These are phyloP conservation scores for Caenorhabditis parvicauda DNA, from an alignment of 2,888 invertebrate species.

Conservation along the genomic window DNA sequence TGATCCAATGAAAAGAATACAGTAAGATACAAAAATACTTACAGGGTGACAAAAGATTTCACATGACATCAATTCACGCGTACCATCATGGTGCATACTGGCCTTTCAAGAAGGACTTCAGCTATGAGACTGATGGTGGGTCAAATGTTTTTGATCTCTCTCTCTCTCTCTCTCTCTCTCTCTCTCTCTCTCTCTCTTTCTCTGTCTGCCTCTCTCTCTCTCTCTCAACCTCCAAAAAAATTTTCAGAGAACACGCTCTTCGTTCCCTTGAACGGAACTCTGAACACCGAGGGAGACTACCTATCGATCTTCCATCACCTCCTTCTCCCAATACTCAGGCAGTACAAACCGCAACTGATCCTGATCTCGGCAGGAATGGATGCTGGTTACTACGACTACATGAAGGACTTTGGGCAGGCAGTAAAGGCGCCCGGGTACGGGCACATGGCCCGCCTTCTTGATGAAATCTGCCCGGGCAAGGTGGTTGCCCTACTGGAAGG, in stretches of 20 bases:
- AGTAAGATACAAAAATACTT: too few species aligned
- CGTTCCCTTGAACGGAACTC: slow-evolving; percentile 86
- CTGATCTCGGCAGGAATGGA: slow-evolving; percentile 96
- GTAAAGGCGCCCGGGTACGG: slow-evolving; percentile 78
- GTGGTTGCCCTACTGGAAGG: slow-evolving; percentile 68
- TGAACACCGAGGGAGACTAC: slow-evolving; percentile 88
- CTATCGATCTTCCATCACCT: slow-evolving; percentile 83
- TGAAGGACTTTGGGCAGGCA: slow-evolving; percentile 79
- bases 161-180: too few species aligned
- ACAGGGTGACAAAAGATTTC: slow-evolving; percentile 26
- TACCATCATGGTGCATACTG: slow-evolving; percentile 46
- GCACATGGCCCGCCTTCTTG: slow-evolving; percentile 87
- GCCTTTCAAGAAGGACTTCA: slow-evolving; percentile 39
- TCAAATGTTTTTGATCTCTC: too few species aligned
- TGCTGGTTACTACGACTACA: slow-evolving; percentile 71
- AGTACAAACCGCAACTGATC: slow-evolving; percentile 68
- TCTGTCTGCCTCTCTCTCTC: too few species aligned
- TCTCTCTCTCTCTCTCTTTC: too few species aligned
- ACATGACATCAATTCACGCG: slow-evolving; percentile 41
- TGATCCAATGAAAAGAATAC: too few species aligned
- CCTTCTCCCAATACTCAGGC: slow-evolving; percentile 75
- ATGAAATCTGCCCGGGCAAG: slow-evolving; percentile 82
- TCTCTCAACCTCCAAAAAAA: too few species aligned
- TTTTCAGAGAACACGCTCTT: slow-evolving; percentile 84
- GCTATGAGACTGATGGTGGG: slow-evolving; percentile 26